Base-by-base conservation (phyloP, 2,113 vertebrate species). In the Struthidea cinerea region DNA sequence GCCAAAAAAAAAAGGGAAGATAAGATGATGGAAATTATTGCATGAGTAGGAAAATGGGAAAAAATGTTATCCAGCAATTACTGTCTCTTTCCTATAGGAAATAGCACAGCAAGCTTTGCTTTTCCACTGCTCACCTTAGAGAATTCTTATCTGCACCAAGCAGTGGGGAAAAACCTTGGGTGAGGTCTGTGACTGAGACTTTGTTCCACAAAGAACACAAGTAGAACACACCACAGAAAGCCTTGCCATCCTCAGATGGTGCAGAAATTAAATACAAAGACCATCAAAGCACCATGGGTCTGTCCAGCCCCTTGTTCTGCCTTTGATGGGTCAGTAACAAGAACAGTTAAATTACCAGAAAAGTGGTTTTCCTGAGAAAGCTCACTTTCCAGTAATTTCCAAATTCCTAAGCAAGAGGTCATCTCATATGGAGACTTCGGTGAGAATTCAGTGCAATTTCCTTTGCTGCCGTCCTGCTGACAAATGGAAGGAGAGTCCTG, bases 281-380 rank as follows among this genome's bases (percentile, higher is more conserved):
- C 16, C 33, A 41, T 12, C n/a, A 26, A 57, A 16, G n/a, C 8
- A 61, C 20, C 19, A 13, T 0, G 1, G 39, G 5, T 69, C 56
- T 78, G 9, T 33, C 47, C 39, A 84, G 33, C 7, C 12, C 20
- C 6, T 80, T 56, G 5, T 26, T 92, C 55, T 77, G 10, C 6
- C 26, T 70, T 56, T 23, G 16, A 7, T 21, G 30, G 24, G 20
- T 21, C 15, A 55, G 39, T 44, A 79, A 24, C 15, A 30, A 50
- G 16, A 50, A 33, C 32, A 83, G 14, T 27, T 27, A 83, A 64
- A 46, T 7, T 1, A 21, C 7, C 33, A 71, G 35, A 44, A 70
- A 56, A 44, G 2, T 6, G 7, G 10, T 24, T n/a, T 87, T 77
- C 46, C 44, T 35, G 27, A 65, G n/a, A 52, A 87, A 33, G 44